Base-by-base conservation (phyloP, 1,140 invertebrate species). In the Drosophila rufa region DNA sequence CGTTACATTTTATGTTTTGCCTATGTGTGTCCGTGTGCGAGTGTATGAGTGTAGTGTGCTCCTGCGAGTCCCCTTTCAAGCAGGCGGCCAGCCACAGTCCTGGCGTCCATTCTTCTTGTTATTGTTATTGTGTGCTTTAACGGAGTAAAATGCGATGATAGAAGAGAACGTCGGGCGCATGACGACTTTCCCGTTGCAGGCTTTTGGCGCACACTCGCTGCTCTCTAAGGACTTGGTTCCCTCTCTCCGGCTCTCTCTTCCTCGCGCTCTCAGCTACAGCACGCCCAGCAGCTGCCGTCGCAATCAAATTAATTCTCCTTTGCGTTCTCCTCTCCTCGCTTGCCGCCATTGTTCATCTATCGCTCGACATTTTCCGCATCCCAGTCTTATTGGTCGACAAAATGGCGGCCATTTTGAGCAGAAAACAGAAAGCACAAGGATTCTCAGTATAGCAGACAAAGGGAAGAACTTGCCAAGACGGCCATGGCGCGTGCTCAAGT, bases 241-340 rank as follows among this genome's bases (percentile, higher is more conserved):
- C 42, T 60, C 17, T 19, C 45, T 82, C 42, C 47, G 22, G 1
- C 22, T 55, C 27, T 25, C 45, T 30, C 53, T 58, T 46, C 42
- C 57, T 40, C 27, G 43, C 60, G 71, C 75, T 68, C 62, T 82
- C 71, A 70, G 71, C 76, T 84, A 81, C 71, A 79, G 58, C 48
- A 55, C 85, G 59, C 70, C 84, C 75, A 79, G 76, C 84, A 90
- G 84, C 84, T 89, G 84, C 85, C 80, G 75, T 68, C 83, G 67
- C 83, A 89, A 89, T 89, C 85, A 84, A 89, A 89, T 89, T 84
- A 90, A 84, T 81, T 90, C 81, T 80, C 74, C 77, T 80, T 81
- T 85, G 61, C 68, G 59, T 45, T 78, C 59, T 64, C 46, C 47
- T 50, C 76, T 50, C 55, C 70, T 53, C 9, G 61, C 38, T 36